phyloP scores from a whole-genome alignment of 2,888 invertebrate genomes.

The Acleris holmiana region DNA sequence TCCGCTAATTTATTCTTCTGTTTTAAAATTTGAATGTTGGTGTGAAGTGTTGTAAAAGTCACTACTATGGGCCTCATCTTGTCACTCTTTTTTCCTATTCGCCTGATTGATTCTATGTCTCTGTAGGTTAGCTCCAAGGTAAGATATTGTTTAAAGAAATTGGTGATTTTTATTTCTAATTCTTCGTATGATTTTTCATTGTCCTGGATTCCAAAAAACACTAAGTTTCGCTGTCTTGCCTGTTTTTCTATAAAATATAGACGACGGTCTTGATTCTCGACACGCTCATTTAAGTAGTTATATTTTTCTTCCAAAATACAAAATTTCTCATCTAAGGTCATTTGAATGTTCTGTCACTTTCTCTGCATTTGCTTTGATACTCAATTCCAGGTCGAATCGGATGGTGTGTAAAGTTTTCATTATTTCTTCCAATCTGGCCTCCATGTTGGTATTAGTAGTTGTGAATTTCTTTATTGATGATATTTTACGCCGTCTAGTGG shows the following conservation, averaged over 20 bases:
- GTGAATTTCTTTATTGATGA: no score
- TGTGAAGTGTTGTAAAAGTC: slow-evolving; percentile 1
- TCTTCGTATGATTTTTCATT: slow-evolving; percentile 6
- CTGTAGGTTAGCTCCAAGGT: not conserved
- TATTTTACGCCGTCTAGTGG: no score
- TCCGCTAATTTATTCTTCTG: not conserved
- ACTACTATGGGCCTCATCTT: slow-evolving; percentile 5
- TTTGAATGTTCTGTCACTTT: slow-evolving; percentile 7
- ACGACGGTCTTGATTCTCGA: not conserved
- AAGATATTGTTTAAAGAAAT: not conserved
- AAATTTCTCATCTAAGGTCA: slow-evolving; percentile 5
- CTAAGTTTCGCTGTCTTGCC: slow-evolving; percentile 7
- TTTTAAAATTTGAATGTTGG: slow-evolving; percentile 2
- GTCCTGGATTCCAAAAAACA: slow-evolving; percentile 12
- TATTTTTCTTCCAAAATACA: slow-evolving; percentile 2
- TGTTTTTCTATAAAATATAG: slow-evolving; percentile 9
- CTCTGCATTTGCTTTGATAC: slow-evolving; percentile 11
- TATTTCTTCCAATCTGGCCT: slow-evolving; percentile 3
- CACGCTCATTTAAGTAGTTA: slow-evolving; percentile 1
- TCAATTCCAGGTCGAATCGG: slow-evolving; percentile 9
- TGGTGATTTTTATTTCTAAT: not conserved
- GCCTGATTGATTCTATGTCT: slow-evolving; percentile 12
- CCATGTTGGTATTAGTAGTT: not conserved
- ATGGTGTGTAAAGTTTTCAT: slow-evolving; percentile 9
- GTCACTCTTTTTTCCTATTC: slow-evolving; percentile 10